Base-by-base conservation (phyloP, 2,113 vertebrate species). In the Meles meles region DNA sequence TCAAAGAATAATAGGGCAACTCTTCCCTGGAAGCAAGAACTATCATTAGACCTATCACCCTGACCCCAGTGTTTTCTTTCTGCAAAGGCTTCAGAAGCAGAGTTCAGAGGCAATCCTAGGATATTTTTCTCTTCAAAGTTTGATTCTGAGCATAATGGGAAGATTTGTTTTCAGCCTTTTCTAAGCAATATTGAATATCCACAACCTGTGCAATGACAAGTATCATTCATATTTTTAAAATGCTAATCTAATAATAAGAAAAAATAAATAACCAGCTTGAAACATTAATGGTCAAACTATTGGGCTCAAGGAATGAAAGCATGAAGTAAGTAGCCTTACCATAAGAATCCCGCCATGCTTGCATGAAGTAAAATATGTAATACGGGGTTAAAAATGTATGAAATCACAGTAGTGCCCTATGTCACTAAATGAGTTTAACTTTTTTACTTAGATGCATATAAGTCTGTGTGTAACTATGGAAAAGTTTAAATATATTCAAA, bases 371-470 rank as follows among this genome's bases (percentile, higher is more conserved):
- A 82, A 86, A 42, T 27, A 85, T 71, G 7, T 69, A 89, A 79
- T 59, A 61, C 3, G 34, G 31, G 49, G 21, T 34, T 96, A 20
- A 87, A 88, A 90, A 90, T 65, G 29, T 59, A 20, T 87, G 5
- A 94, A 82, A n/a, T 96, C 31, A 23, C 44, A 90, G 21, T 84
- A 25, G 2, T 90, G 10, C 5, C 39, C 29, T 88, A 42, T 55
- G 21, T 47, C 77, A 90, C 31, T 94, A 95, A 71, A 34, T 67
- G 29, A 67, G 29, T 91, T 85, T 92, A 88, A 80, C 37, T 17
- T 67, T 98, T 97, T 89, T 44, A 88, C 91, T 87, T 96, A 97
- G 80, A 57, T 86, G 44, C 61, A 95, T 88, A 85, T 44, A 27
- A 42, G 23, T 74, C 23, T 74, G 37, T 44, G 23, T 27, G 39